A percentile compares a stretch with the other conserved stretches of the same genome.
phyloP scores from a whole-genome alignment of 2,113 vertebrate species.

The Archocentrus centrarchus region DNA sequence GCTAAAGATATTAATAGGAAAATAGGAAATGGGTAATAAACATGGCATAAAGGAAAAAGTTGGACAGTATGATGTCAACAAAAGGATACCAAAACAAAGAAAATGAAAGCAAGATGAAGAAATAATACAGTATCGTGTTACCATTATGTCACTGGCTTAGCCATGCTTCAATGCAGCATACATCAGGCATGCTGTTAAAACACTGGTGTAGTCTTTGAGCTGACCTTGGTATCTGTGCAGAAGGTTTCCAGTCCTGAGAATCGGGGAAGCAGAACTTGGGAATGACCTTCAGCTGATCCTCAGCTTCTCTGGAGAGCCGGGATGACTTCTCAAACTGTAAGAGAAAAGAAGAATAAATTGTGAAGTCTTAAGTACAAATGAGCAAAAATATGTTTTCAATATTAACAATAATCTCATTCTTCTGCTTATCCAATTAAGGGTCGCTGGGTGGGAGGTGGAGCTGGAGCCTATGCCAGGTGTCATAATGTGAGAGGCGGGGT shows the following conservation, averaged over 20 bases:
- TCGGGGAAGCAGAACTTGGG: constrained; percentile 98
- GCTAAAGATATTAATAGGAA: constrained; percentile 21
- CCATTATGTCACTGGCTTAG: background rate
- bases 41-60: background rate
- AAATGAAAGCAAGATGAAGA: background rate
- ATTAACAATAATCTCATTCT: too few species aligned
- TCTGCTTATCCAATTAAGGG: too few species aligned
- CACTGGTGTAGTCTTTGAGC: constrained; percentile 5
- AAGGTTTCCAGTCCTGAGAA: constrained; percentile 90
- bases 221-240: constrained; percentile 89
- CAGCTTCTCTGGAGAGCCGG: constrained; percentile 89
- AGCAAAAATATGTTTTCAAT: too few species aligned
- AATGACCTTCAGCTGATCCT: constrained; percentile 95
- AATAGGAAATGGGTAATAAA: constrained; percentile 20
- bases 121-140: background rate
- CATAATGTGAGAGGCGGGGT: too few species aligned
- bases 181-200: background rate
- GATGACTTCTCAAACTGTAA: constrained; percentile 91
- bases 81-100: background rate
- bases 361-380: background rate
- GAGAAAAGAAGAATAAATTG: background rate
- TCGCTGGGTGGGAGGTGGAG: too few species aligned
- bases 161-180: background rate
- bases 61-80: background rate
- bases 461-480: too few species aligned